Base-by-base conservation (phyloP, 2,113 vertebrate genomes). In the Pseudorhombus dupliciocellatus region DNA sequence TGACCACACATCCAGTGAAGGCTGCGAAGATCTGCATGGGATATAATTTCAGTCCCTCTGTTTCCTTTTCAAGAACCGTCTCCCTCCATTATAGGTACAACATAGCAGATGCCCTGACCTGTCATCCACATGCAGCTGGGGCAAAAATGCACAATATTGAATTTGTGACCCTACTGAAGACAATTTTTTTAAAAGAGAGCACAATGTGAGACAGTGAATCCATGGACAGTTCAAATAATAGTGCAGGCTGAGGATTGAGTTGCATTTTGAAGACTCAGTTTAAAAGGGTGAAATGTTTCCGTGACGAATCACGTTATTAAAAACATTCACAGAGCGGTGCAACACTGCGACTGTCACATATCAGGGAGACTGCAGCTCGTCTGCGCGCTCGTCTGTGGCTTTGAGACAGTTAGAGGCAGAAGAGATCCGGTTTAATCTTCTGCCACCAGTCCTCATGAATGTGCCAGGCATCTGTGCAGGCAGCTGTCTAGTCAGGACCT, bases 1-100 rank as follows among this genome's bases (percentile, higher is more conserved):
- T 78, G 76, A 83, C 88, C 84, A 84, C 84, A 87, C 87, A 89
- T 83, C 63, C 77, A 87, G 76, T 76, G 72, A 48, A 60, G 68
- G 52, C 73, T 12, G 28, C 31, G 15, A 70, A 58, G 81, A 86
- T 73, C 81, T 53, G 46, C 57, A 52, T 15, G 2, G 71, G 77
- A 87, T 89, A 75, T 84, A 85, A 85, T 85, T 83, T 76, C 54
- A 84, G 65, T 64, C 31, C 53, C 44, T 60, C 59, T 76, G 30
- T 71, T 83, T 74, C 53, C 57, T 75, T 73, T 73, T 68, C 48
- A 62, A 51, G 24, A 66, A 48, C 53, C 70, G 58, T 68, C 51
- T 52, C 55, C 25, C 48, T 69, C 66, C 14, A 52, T 69, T 84
- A 50, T 57, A 79, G 44, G 24, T 44, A 14, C 25, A 26, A 16